Evolutionary conservation across 2,797 vertebrate genomes (phyloP).

Genomic region (Champsocephalus esox): DNA sequence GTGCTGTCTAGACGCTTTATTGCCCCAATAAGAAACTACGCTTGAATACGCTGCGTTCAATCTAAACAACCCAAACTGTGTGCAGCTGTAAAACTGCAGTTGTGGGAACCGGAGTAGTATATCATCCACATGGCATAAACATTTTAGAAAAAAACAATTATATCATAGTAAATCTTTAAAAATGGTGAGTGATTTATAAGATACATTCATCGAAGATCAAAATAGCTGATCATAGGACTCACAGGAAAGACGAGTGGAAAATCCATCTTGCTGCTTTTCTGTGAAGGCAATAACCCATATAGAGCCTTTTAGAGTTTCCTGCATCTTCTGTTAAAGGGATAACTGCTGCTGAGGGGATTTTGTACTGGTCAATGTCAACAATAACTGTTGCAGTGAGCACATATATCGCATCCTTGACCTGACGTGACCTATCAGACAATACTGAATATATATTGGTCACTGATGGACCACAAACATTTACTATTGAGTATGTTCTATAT

Average conservation of each 20-base stretch:
- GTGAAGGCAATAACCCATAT: neutral
- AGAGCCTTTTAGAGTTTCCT: neutral
- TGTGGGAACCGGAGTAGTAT: slow-evolving; percentile 64
- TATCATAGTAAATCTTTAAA: neutral
- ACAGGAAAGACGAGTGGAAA: neutral
- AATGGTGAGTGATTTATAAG: neutral
- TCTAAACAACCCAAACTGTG: slow-evolving; percentile 88
- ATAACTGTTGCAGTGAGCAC: neutral
- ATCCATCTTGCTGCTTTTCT: neutral
- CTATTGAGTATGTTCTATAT: slow-evolving; percentile 19
- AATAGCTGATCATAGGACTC: neutral
- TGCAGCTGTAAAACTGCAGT: slow-evolving; percentile 71
- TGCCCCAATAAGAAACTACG: slow-evolving; percentile 96
- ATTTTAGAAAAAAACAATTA: neutral
- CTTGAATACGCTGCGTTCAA: slow-evolving; percentile 91
- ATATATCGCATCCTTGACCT: slow-evolving; percentile 47
- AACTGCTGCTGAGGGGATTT: slow-evolving; percentile 12
- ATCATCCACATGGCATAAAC: slow-evolving; percentile 17
- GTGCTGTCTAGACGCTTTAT: slow-evolving; percentile 99
- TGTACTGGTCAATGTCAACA: slow-evolving; percentile 18
- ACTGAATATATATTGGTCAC: neutral
- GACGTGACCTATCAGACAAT: slow-evolving; percentile 38
- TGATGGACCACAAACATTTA: neutral
- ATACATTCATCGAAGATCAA: neutral
- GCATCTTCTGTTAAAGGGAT: slow-evolving; percentile 14